These are phyloP conservation scores for Epinotia bilunana DNA, from an alignment of 2,888 invertebrate genomes.

Conservation along the genomic window DNA sequence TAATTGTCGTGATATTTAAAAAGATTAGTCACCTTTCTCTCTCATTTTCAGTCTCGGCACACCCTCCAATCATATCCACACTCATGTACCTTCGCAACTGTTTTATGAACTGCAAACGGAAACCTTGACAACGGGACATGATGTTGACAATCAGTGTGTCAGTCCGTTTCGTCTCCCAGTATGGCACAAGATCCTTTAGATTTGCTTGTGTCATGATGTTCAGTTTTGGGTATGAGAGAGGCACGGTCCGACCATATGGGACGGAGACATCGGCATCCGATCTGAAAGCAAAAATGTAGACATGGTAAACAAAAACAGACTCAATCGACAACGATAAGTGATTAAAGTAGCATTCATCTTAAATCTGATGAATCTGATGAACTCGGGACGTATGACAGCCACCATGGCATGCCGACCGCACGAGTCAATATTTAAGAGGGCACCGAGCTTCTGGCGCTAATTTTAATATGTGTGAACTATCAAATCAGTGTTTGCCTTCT, in stretches of 20 bases:
- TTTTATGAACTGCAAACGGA: constrained; percentile 81
- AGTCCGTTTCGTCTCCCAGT: constrained; percentile 72
- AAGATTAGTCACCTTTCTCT: neutral
- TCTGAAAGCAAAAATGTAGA: constrained; percentile 69
- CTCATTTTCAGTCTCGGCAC: constrained; percentile 65
- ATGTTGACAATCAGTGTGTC: constrained; percentile 81
- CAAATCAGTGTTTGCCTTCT: no score
- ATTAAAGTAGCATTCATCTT: no score
- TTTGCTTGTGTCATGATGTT: constrained; percentile 44
- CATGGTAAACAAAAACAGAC: no score
- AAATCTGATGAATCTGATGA: no score
- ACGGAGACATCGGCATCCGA: constrained; percentile 87
- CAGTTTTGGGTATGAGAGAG: constrained; percentile 52
- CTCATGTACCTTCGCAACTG: constrained; percentile 84
- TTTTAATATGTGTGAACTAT: no score
- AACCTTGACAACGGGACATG: constrained; percentile 84
- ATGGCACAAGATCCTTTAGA: constrained; percentile 59
- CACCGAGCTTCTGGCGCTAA: no score
- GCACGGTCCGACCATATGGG: constrained; percentile 86
- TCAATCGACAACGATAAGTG: no score
- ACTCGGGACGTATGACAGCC: no score
- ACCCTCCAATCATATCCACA: constrained; percentile 84
- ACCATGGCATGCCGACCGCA: no score
- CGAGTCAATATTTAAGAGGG: no score
- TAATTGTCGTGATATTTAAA: neutral